Percentiles rank a stretch among this genome's conserved stretches.
These are phyloP conservation scores for Antrozous pallidus DNA, from an alignment of 2,797 vertebrate genomes.

Conservation along the genomic window DNA sequence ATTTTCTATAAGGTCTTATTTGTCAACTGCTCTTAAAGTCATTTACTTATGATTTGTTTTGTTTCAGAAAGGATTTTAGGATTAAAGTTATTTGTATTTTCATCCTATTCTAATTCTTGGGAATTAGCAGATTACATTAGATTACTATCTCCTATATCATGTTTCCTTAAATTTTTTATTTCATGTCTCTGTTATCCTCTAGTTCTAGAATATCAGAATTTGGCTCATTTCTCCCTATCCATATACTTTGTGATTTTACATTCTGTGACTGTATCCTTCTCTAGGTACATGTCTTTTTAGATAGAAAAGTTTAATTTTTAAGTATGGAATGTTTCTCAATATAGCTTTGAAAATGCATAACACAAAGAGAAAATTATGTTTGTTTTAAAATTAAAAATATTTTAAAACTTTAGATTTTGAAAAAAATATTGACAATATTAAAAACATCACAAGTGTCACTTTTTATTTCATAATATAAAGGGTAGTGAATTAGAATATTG, in stretches of 20 bases:
- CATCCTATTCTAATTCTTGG: background rate
- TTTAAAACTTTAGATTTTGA: slow-evolving; percentile 46
- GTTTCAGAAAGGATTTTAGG: slow-evolving; percentile 1
- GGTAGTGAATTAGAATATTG: slow-evolving; percentile 58
- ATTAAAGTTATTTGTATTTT: slow-evolving; percentile 40
- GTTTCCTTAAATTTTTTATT: slow-evolving; percentile 31
- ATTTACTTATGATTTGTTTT: slow-evolving; percentile 28
- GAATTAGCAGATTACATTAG: slow-evolving; percentile 9
- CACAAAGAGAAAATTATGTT: background rate
- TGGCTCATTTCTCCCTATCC: background rate
- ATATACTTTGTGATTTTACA: background rate
- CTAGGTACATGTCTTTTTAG: background rate
- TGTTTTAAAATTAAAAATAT: slow-evolving; percentile 22
- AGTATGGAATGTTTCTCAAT: background rate
- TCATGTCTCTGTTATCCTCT: background rate
- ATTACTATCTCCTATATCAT: background rate
- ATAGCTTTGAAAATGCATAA: background rate
- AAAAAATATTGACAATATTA: slow-evolving; percentile 4
- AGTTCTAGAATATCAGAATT: slow-evolving; percentile 4
- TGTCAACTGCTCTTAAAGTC: background rate
- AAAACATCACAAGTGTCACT: background rate
- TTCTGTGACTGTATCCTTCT: background rate
- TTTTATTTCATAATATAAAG: slow-evolving; percentile 48
- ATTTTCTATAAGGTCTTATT: background rate
- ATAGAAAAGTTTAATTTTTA: slow-evolving; percentile 14